Evolutionary conservation across 2,888 invertebrate genomes (phyloP), one percentile per base, ranked within the genome.

Genomic region (Iphiclides podalirius): DNA sequence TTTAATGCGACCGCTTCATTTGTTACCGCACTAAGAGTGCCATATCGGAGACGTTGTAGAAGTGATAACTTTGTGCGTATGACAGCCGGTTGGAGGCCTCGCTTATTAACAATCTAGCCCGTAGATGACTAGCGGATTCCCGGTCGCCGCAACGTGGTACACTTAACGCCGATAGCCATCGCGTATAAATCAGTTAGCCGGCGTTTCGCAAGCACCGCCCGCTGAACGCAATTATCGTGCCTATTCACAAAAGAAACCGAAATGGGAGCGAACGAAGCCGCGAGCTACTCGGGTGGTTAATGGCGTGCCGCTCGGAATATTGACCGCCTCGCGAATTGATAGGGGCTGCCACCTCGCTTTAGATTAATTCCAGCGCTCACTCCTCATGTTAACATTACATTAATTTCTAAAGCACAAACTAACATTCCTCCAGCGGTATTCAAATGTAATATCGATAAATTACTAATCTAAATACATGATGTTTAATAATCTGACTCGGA

Each of bases 1-100:
- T 85, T 83, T 85, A 87, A 87, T 86, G 85, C 88, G 80, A 88
- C 84, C 78, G 82, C 88, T 87, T 88, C 87, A 88, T 88, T 86
- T 83, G 84, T 81, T 76, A 75, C 63, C 66, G 71, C 70, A 64
- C 72, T 70, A 68, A 75, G 75, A 84, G 82, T 82, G 77, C 82
- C 76, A 79, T 85, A 86, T 86, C 85, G 67, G 70, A 64, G 72
- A 79, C 76, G 75, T 73, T 79, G 74, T 71, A 76, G 64, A 55
- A 60, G 62, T 65, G 86, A 86, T 86, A 84, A 77, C 83, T 85
- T 83, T 84, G 80, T 75, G 59, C 60, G 45, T 60, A 57, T 61
- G 71, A 71, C 70, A 67, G 68, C 75, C 72, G 77, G 63, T 61
- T 35, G n/a, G 17, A 33, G 12, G 40, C 34, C 16, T 36, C 39